Base-by-base conservation (phyloP, 2,888 invertebrate species). In the Stenurella melanura region DNA sequence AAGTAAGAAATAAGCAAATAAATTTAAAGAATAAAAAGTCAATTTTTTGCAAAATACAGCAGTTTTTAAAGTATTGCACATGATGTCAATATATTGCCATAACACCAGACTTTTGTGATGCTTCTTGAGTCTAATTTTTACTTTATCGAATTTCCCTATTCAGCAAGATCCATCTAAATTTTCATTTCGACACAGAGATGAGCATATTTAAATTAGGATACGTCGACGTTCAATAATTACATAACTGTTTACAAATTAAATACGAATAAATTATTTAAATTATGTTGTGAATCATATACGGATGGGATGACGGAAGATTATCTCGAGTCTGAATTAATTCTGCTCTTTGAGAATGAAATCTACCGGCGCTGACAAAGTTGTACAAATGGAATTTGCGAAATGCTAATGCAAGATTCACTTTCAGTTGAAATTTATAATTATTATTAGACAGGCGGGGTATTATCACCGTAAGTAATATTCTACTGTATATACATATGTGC, bases 261-360 rank as follows among this genome's bases (percentile, higher is more conserved):
- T 30, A 19, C 26, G 72, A 72, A 72, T 72, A 72, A 61, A 63
- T 72, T 72, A 72, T 72, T 63, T 63, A 72, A 72, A 72, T 72
- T 30, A 54, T 17, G 42, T 21, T 21, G 30, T 72, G 63, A 61
- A 72, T 72, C 72, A 50, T 63, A 63, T 50, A 50, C 67, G 67
- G 58, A 66, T 26, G 30, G 19, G 21, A 72, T 72, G 63, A 54
- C 54, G 72, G 63, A 72, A 72, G 72, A 72, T 63, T 54, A 54
- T 72, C 30, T 57, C 18, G 60, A 61, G 61, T 61, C 19, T 9
- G 71, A 61, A 71, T 71, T 61, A 17, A 71, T 61, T 71, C 66
- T 12, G 34, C 34, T 17, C 15, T 30, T 26, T 18, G 63, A 34
- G 34, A 26, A 30, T 30, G 63, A 38, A 18, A 21, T 9, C 54